Percentiles rank a stretch among this genome's conserved stretches.
phyloP scores from a whole-genome alignment of 2,797 vertebrate species.

The Diplodus sargus region DNA sequence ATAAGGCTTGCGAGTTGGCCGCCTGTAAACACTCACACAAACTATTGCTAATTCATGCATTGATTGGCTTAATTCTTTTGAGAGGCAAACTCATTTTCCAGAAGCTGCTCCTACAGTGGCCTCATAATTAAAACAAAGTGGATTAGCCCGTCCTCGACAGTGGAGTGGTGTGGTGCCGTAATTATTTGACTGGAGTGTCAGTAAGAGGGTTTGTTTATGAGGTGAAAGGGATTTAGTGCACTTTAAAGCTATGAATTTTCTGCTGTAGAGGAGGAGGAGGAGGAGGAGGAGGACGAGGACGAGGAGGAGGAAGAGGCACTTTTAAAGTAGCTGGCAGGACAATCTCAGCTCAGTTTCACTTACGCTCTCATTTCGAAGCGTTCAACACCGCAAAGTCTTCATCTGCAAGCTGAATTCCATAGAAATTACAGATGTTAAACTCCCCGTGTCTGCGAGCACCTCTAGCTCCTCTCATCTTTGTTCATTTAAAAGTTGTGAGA shows the following conservation, averaged over 20 bases:
- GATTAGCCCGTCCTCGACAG: constrained; percentile 54
- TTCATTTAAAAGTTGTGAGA: too few relatives aligned
- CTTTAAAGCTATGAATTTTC: background rate
- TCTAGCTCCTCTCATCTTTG: too few relatives aligned
- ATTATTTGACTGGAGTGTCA: constrained; percentile 41
- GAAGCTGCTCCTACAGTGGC: constrained; percentile 6
- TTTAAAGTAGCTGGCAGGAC: background rate
- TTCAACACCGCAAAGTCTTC: too few relatives aligned
- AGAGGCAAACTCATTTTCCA: constrained; percentile 36
- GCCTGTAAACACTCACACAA: constrained; percentile 1
- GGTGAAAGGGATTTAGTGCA: constrained; percentile 11
- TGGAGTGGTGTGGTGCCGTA: constrained; percentile 44
- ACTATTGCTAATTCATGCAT: background rate
- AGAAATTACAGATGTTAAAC: too few relatives aligned
- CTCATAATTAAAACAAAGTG: constrained; percentile 51
- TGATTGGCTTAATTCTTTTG: constrained; percentile 20
- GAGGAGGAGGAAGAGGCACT: too few relatives aligned
- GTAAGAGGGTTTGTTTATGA: constrained; percentile 29
- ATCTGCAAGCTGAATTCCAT: too few relatives aligned
- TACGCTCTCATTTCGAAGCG: too few relatives aligned
- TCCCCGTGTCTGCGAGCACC: too few relatives aligned
- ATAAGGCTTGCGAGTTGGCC: background rate
- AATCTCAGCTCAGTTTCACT: background rate
- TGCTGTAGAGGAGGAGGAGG: background rate
- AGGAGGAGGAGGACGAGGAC: background rate